Conservation (phyloP, 2,113 vertebrate genomes). For the Chlorodrepanis virens region DNA sequence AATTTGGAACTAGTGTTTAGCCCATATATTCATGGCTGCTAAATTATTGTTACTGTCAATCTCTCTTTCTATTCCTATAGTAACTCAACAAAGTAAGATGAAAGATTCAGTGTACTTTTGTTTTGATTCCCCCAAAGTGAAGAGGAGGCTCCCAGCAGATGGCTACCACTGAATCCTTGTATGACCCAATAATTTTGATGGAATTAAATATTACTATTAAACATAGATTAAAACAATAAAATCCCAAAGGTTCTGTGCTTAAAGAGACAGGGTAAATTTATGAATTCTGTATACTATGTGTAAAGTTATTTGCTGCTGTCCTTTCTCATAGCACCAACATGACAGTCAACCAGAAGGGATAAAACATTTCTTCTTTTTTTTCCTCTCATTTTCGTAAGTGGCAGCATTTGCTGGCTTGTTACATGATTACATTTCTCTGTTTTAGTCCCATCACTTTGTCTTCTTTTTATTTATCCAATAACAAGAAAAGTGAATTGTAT, state of each 20-base stretch:
- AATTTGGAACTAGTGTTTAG: neutral
- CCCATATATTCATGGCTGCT: neutral
- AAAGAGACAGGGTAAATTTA: neutral
- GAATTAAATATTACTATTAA: neutral
- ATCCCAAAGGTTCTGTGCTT: neutral
- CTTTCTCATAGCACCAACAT: neutral
- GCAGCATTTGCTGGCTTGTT: neutral
- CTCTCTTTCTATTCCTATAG: neutral
- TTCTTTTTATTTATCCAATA: neutral
- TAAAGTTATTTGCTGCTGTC: neutral
- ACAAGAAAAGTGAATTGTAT: neutral
- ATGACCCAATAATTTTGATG: neutral
- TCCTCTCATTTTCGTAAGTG: neutral
- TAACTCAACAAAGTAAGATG: neutral
- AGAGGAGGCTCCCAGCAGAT: neutral
- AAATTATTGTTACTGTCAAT: neutral
- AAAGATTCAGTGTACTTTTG: neutral
- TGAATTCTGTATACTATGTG: neutral
- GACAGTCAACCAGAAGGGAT: neutral
- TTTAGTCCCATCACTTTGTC: neutral
- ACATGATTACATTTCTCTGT: neutral
- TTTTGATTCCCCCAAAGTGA: neutral
- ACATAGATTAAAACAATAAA: neutral
- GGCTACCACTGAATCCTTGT: neutral
- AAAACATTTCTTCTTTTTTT: neutral